Evolutionary conservation across 64 coral and sea anemone genomes (phyloP), one percentile per base, ranked within the genome.

Genomic region (Montipora efflorescens): DNA sequence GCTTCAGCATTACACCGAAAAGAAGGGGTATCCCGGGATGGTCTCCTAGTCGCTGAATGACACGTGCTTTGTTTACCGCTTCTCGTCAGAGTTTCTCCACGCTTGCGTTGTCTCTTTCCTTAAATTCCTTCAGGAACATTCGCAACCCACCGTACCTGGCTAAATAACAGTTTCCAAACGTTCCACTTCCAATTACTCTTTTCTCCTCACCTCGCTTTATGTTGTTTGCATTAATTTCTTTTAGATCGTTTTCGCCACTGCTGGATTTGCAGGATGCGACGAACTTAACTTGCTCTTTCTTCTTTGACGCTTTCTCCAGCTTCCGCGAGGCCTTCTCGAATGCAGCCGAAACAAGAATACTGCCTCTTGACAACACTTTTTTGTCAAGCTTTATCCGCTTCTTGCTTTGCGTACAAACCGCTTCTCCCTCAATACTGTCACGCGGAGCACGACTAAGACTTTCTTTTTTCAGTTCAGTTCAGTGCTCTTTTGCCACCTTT

Each of bases 11-110:
- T 9, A 87, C 59, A 49, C 91, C 82, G 74, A 93, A 93, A 45
- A 93, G 28, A n/a, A 86, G 76, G 4, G 91, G 91, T 9, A 93
- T 3, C 1, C 91, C 91, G 14, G 66, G 46, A 59, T 93, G 91
- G 48, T 93, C 91, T 44, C 23, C 51, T 8, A 87, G 59, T 22
- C 76, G 28, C 5, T 47, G 52, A 18, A 93, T 0, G 5, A 87
- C 73, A 3, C 21, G 12, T 36, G 82, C 82, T 49, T 93, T 74
- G 59, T 64, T 43, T 68, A 25, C 71, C 5, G 20, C 91, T 5
- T 14, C 25, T 77, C 83, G 18, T 75, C 67, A 7, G 20, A 57
- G 22, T 12, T 23, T 23, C 3, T 48, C 8, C 1, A 22, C 47
- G 4, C 13, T 76, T 28, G 22, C 5, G n/a, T 48, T 67, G 19